Conservation (phyloP, 2,113 vertebrate species). For the Ageneiosus marmoratus region DNA sequence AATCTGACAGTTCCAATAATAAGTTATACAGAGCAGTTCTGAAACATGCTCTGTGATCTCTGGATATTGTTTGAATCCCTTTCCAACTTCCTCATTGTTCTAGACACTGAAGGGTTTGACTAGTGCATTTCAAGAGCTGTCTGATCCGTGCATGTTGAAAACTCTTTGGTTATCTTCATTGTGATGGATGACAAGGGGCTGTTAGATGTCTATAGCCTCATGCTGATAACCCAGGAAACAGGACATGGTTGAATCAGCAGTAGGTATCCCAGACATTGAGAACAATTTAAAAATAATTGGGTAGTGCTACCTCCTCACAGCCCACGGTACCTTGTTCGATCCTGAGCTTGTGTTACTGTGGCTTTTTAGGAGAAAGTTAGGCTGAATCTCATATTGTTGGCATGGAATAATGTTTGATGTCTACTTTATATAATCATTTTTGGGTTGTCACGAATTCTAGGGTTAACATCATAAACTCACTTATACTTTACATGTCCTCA, state of each 20-base stretch:
- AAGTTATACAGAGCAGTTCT: not conserved
- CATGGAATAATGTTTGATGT: not conserved
- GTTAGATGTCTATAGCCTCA: not conserved
- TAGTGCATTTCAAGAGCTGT: not conserved
- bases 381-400: not conserved
- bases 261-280: not conserved
- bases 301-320: not conserved
- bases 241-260: not conserved
- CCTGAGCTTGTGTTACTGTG: not conserved
- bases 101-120: not conserved
- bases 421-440: not conserved
- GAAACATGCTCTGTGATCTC: not conserved
- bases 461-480: not conserved
- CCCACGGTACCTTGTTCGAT: not conserved
- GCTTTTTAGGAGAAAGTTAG: not conserved
- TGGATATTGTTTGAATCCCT: not conserved
- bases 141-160: not conserved
- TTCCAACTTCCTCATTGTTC: not conserved
- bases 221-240: not conserved
- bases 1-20: not conserved
- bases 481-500: not conserved
- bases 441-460: not conserved
- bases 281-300: slow-evolving; percentile 7
- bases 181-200: not conserved
- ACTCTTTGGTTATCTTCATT: not conserved